Base-by-base conservation (phyloP, 2,888 invertebrate genomes). In the Saturnia japonica region DNA sequence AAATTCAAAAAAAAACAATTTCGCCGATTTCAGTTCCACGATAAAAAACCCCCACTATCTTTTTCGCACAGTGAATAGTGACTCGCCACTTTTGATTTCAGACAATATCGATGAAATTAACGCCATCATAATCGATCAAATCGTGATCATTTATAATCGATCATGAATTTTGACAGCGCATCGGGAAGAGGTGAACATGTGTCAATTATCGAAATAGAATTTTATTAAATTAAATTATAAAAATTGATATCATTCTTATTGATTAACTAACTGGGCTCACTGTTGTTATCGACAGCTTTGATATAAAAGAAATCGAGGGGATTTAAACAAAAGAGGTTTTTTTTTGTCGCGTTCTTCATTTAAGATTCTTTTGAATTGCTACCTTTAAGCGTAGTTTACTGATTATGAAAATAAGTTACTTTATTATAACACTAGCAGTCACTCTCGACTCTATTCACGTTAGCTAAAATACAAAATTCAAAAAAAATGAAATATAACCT, bases 161-260 rank as follows among this genome's bases (percentile, higher is more conserved):
- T 91, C 90, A 90, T 86, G 72, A 66, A 68, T 75, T 75, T 75
- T 77, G 87, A 86, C 87, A 83, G 74, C 69, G 74, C 74, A 78
- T 79, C 77, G 78, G 84, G 82, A 85, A 84, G 83, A 86, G 82
- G 82, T 82, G 81, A 82, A 83, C 85, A 85, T 85, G 83, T 85
- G 84, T 72, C 76, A 73, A 78, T 77, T 73, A 68, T 62, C 28
- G 75, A 74, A 76, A 75, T 75, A 42, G 54, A 75, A 68, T 54
- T 67, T 54, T 60, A 69, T 71, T 43, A 67, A 71, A 71, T 68
- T 67, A 25, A 54, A 68, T 66, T 66, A 68, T 71, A 54, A 28
- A 51, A 70, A 60, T 34, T 19, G 28, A 40, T 43, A 43, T 69
- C n/a, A 6, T 64, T 34, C 19, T 34, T 64, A 64, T 16, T 71